Evolutionary conservation across 2,797 vertebrate species (phyloP), one percentile per base, ranked within the genome.

Genomic region (Prionace glauca): DNA sequence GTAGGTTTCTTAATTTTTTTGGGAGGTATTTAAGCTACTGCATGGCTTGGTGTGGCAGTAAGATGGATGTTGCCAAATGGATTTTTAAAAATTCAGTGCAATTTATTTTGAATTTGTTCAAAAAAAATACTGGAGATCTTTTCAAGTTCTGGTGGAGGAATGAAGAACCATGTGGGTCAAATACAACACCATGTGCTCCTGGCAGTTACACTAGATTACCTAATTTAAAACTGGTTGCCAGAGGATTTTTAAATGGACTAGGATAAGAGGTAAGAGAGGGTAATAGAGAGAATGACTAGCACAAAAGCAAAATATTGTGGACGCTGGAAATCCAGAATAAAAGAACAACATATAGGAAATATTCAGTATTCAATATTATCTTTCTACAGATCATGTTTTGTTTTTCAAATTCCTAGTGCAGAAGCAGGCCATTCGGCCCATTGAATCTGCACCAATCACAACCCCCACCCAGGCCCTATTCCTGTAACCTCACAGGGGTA

Each of bases 1-100:
- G 97, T 97, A 96, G 96, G 97, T 79, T 67, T n/a, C 16, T 26
- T 60, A 56, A 56, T 29, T 77, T 0, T 8, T 79, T 79, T 77
- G 0, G 9, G 36, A 84, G 36, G 36, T 45, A 22, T 45, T 41
- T 45, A 45, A 45, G 41, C 18, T 84, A 84, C 81, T 18, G 8
- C 18, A 45, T 84, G 36, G 18, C 41, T 41, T 41, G 36, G 36
- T 41, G 5, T 8, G 36, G 16, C 36, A 41, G 14, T 81, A 41
- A 81, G 29, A 77, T 14, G 10, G 1, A 77, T 77, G 32, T 77
- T 11, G 29, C 29, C n/a, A 81, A 41, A 36, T 3, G 3, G 1
- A 5, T 56, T 65, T 95, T 67, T 95, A 41, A 81, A 96, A 95
- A 95, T 45, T 74, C 32, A n/a, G 0, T 95, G 96, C 3, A 45